A percentile compares a stretch with the other conserved stretches of the same genome.
phyloP scores from a whole-genome alignment of 1,140 invertebrate species.

The Calephelis nemesis region DNA sequence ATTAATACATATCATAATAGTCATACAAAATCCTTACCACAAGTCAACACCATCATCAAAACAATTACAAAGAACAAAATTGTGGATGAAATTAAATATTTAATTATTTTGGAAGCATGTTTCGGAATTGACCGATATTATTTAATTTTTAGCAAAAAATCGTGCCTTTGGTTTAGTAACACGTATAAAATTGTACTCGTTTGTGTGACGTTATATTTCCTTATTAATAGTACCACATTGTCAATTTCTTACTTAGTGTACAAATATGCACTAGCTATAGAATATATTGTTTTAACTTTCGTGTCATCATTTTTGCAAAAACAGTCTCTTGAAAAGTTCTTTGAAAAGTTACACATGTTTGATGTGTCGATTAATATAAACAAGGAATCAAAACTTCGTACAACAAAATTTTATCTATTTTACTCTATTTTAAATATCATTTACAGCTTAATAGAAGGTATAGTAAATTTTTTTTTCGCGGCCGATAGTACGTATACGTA shows the following conservation, averaged over 20 bases:
- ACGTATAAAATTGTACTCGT: not conserved
- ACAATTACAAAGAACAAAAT: not conserved
- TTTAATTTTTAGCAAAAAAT: not conserved
- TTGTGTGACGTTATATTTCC: not conserved
- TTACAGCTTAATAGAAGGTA: not conserved
- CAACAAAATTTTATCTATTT: not conserved
- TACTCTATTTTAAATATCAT: not conserved
- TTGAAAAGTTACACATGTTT: not conserved
- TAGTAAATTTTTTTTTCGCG: not conserved
- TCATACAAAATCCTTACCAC: not conserved
- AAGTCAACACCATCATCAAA: not conserved
- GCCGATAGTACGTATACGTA: not conserved
- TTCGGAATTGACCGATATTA: not conserved
- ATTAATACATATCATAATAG: not conserved
- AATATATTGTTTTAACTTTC: not conserved
- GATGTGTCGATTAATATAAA: not conserved
- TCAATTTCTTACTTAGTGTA: not conserved
- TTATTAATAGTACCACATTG: not conserved
- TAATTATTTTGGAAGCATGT: slow-evolving; percentile 3
- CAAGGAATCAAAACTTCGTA: not conserved
- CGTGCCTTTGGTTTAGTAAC: not conserved
- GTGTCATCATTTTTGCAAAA: not conserved
- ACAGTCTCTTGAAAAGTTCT: not conserved
- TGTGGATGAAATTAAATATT: not conserved
- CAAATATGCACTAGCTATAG: not conserved